Conservation (phyloP, 2,113 vertebrate species). For the Zosterops japonicus region DNA sequence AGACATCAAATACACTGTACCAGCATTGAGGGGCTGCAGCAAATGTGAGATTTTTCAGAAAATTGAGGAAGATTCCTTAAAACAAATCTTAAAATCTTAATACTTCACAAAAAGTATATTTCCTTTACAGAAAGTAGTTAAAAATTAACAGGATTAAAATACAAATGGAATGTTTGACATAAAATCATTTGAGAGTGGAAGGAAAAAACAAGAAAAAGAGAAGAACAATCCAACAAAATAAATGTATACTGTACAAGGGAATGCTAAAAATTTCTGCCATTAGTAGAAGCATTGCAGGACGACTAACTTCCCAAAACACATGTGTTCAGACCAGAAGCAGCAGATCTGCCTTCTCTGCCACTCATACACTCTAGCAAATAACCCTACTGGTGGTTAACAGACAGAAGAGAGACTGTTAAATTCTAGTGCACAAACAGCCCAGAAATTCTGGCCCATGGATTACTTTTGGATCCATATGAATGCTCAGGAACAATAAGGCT, state of each 20-base stretch:
- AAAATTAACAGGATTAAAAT: not conserved
- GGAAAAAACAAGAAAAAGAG: not conserved
- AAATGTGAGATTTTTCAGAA: not conserved
- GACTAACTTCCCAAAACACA: not conserved
- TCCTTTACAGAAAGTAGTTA: not conserved
- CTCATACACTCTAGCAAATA: not conserved
- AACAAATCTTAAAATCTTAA: not conserved
- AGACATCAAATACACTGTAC: not conserved
- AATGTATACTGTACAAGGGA: not conserved
- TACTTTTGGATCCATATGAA: not conserved
- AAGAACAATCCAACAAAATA: not conserved
- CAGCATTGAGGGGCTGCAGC: not conserved
- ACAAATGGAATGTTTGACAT: not conserved
- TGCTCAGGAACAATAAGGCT: not conserved
- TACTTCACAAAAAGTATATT: not conserved
- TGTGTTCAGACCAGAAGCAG: not conserved
- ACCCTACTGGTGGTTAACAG: not conserved
- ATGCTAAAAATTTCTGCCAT: not conserved
- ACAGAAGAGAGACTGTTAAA: not conserved
- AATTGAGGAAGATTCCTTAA: not conserved
- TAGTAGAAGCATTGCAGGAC: not conserved
- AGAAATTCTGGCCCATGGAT: not conserved
- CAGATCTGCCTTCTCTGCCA: not conserved
- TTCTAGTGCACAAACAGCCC: not conserved
- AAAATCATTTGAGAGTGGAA: not conserved